Evolutionary conservation across 2,888 invertebrate species (phyloP), one percentile per base, ranked within the genome.

Genomic region (Dichetophora obliterata): DNA sequence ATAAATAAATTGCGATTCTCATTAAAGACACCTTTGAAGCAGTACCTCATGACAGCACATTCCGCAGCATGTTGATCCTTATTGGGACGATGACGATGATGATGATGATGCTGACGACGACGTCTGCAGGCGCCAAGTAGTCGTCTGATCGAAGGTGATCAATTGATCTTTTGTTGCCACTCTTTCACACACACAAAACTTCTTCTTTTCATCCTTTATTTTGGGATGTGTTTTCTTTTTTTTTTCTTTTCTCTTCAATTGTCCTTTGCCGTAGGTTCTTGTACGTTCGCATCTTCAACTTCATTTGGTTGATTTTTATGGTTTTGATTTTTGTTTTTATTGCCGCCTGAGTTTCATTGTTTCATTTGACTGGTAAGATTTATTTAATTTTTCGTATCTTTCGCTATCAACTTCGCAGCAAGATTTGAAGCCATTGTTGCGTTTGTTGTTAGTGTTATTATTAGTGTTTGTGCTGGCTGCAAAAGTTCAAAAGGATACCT

Each of bases 111-210:
- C 0, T 9, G 54, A 54, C 19, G 54, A 54, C 19, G 54, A 22
- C 27, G 37, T 22, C 63, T 52, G 37, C 71, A 75, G 77, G 77
- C 77, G 77, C 77, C 77, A 77, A 75, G 77, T 63, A 70, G 77
- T 70, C 77, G 77, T 73, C 69, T 50, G 69, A 69, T 68, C 77
- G 75, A 77, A 77, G 75, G 77, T 77, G 77, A 77, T 77, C 77
- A 77, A 77, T 77, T 77, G 77, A 75, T 77, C 75, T 74, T 74
- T 74, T 74, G 74, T 74, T 74, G 54, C 65, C n/a, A 24, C 61
- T 22, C 22, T 19, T 37, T 70, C 54, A 68, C 48, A 68, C 63
- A 34, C 43, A 27, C 66, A 34, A 22, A 66, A 66, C 54, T 48
- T 48, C 19, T 73, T 31, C 24, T 59, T 61, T 11, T 72, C 27